Conservation (phyloP, 2,113 vertebrate genomes). For the Puffinus mauretanicus region DNA sequence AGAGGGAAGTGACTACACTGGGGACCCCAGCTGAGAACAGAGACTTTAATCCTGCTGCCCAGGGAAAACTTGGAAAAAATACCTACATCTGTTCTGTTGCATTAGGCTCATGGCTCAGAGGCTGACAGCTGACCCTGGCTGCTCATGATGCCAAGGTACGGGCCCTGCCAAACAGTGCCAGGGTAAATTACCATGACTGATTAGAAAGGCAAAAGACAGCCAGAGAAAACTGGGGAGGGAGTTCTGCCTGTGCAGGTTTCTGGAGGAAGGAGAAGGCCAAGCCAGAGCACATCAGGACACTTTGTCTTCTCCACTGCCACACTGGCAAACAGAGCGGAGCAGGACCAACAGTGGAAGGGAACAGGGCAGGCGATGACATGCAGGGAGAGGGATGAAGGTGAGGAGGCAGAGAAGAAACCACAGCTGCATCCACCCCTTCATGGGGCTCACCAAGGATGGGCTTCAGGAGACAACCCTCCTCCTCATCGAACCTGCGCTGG, state of each 20-base stretch:
- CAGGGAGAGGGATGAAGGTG: neutral
- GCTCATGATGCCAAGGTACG: conserved; percentile 45
- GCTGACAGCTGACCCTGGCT: conserved; percentile 67
- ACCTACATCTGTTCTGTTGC: conserved; percentile 64
- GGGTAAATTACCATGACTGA: conserved; percentile 55
- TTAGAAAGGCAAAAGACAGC: conserved; percentile 39
- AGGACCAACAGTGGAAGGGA: neutral
- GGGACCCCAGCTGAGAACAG: conserved; percentile 68
- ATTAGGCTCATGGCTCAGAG: conserved; percentile 64
- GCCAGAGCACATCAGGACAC: neutral
- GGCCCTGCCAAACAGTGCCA: conserved; percentile 56
- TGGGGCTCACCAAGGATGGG: neutral
- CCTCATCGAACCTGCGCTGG: neutral
- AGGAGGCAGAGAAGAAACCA: neutral
- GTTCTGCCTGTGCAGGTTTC: neutral
- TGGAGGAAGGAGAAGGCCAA: neutral
- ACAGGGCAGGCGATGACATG: neutral
- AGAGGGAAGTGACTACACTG: conserved; percentile 59
- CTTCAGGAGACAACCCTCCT: neutral
- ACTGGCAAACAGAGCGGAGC: neutral
- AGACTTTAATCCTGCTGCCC: conserved; percentile 66
- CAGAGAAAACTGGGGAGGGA: conserved; percentile 4
- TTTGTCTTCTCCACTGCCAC: neutral
- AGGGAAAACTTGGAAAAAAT: conserved; percentile 69
- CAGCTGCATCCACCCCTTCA: neutral